A percentile compares a stretch with the other conserved stretches of the same genome.
Evolutionary conservation across 2,113 vertebrate species (phyloP).

Genomic region (Condylura cristata): DNA sequence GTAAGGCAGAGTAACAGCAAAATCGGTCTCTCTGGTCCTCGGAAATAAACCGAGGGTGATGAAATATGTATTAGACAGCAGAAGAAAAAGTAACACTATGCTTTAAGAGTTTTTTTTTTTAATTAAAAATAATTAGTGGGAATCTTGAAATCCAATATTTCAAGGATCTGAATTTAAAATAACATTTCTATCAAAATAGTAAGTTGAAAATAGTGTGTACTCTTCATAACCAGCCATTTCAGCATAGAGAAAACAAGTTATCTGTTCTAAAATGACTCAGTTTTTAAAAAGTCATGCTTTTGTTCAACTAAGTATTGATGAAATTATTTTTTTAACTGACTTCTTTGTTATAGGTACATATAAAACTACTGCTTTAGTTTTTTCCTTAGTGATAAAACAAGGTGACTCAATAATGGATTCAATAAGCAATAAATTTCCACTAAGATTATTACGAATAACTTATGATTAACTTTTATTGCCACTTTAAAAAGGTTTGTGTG

Average conservation of each 20-base stretch:
- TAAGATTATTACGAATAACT: not conserved
- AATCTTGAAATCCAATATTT: not conserved
- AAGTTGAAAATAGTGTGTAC: not conserved
- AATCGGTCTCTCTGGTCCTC: not conserved
- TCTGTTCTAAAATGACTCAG: not conserved
- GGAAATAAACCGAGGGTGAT: not conserved
- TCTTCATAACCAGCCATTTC: not conserved
- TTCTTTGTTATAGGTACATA: not conserved
- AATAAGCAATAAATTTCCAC: not conserved
- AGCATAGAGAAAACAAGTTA: not conserved
- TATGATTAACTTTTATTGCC: not conserved
- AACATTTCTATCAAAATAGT: not conserved
- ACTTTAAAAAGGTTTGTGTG: not conserved
- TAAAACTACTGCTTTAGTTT: not conserved
- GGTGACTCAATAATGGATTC: not conserved
- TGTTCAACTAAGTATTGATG: not conserved
- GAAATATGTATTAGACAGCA: not conserved
- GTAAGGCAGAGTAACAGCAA: not conserved
- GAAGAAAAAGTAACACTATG: not conserved
- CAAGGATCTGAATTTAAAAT: conserved; percentile 6
- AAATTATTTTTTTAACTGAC: not conserved
- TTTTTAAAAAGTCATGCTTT: not conserved
- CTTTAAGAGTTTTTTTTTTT: not conserved
- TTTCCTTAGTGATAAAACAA: not conserved
- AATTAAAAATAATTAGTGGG: not conserved